These are phyloP conservation scores for Benitochromis conjunctus DNA, from an alignment of 2,113 vertebrate genomes.

Conservation along the genomic window DNA sequence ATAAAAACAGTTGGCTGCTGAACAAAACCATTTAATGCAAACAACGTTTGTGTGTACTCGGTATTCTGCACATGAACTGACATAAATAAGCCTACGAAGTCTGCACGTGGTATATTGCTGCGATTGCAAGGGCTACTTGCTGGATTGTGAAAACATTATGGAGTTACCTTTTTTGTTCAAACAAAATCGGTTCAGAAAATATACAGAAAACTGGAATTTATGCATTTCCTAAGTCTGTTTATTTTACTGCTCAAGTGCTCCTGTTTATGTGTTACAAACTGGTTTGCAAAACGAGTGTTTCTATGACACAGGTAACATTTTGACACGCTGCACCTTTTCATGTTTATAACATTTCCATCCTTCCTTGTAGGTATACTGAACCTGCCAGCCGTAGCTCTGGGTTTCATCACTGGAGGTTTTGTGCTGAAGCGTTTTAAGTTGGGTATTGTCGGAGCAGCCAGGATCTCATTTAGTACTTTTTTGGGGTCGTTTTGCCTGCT, in stretches of 20 bases:
- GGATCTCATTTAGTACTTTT: constrained; percentile 69
- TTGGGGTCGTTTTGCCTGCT: constrained; percentile 77
- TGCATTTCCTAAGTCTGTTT: neutral
- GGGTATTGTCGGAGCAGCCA: constrained; percentile 78
- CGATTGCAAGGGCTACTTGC: neutral
- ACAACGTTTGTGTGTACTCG: neutral
- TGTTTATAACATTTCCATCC: neutral
- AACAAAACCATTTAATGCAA: neutral
- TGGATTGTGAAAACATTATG: neutral
- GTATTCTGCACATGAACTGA: neutral
- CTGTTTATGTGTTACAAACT: neutral
- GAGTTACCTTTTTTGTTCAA: neutral
- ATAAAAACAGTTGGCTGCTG: neutral
- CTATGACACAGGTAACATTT: too few species aligned
- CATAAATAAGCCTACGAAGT: neutral
- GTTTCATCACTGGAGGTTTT: constrained; percentile 87
- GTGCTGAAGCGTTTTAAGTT: constrained; percentile 87
- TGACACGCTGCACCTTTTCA: neutral
- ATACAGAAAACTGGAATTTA: neutral
- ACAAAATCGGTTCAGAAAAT: neutral
- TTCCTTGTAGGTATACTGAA: constrained; percentile 81
- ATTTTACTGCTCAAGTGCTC: neutral
- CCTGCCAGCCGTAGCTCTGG: constrained; percentile 89
- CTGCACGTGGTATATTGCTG: neutral
- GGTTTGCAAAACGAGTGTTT: neutral